Base-by-base conservation (phyloP, 1,140 invertebrate genomes). In the Pogonus chalceus region DNA sequence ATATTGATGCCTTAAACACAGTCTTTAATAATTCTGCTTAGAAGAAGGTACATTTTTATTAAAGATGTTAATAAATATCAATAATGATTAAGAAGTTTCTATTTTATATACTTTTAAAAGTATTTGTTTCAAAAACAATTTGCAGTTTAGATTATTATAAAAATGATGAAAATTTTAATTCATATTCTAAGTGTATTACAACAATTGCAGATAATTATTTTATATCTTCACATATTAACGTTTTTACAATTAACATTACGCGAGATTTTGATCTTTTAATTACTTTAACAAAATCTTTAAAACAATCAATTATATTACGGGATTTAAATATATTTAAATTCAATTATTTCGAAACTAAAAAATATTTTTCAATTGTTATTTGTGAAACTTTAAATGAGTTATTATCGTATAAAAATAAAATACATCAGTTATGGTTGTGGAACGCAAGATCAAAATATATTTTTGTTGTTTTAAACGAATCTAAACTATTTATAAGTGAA, bases 401-500 rank as follows among this genome's bases (percentile, higher is more conserved):
- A 12, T 12, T 43, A 43, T 12, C 4, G 3, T 43, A 43, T 16
- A 43, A 18, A 16, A 7, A 43, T 4, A 7, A 43, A 18, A 10
- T 43, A 4, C 18, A 12, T 3, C 7, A 57, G 10, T 26, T 57
- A n/a, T 21, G 22, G n/a, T 1, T n/a, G 9, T 57, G 43, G 52
- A 24, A 16, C 7, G 52, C 37, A 43, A 57, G 46, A 39, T 57
- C n/a, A 21, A 57, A 2, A 7, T 35, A 18, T 48, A 53, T 43
- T 35, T 57, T 16, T 18, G 2, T 7, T 46, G 21, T 46, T 18
- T 55, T 2, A 49, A 51, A 18, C 18, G 18, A 55, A 20, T 23
- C 20, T 9, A 14, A 12, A 14, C n/a, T 18, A 1, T 18, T 49
- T 12, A 18, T 55, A 2, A 37, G 23, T 46, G 10, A 16, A 2